A percentile compares a stretch with the other conserved stretches of the same genome.
These are phyloP conservation scores for Anguilla rostrata DNA, from an alignment of 2,113 vertebrate genomes.

Conservation along the genomic window DNA sequence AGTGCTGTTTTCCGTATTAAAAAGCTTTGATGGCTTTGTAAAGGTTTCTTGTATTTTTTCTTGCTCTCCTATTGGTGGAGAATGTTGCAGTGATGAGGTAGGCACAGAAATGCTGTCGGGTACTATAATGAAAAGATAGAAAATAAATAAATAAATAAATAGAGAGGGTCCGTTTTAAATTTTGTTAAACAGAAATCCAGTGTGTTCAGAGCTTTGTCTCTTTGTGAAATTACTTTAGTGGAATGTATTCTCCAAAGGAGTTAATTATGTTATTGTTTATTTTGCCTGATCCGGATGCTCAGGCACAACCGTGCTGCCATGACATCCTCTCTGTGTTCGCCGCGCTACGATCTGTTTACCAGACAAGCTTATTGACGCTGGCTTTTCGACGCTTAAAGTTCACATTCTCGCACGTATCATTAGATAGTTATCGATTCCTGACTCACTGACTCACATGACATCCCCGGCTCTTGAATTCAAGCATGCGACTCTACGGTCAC, in stretches of 20 bases:
- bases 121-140: no score
- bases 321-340: not conserved
- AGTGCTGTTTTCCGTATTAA: not conserved
- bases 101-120: no score
- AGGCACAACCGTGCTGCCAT: not conserved
- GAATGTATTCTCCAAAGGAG: no score
- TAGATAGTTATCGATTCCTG: not conserved
- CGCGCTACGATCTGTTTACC: not conserved
- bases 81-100: no score
- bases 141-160: no score
- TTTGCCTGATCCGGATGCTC: not conserved
- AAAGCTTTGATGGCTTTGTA: not conserved
- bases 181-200: no score
- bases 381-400: no score
- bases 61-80: no score
- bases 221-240: no score
- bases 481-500: not conserved
- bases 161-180: no score
- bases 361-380: not conserved
- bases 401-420: no score
- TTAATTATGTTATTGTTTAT: not conserved
- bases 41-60: not conserved
- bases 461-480: not conserved
- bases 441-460: not conserved
- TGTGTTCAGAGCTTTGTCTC: no score